Conservation (phyloP, 2,888 invertebrate species). For the Hypselothyrea guttata region DNA sequence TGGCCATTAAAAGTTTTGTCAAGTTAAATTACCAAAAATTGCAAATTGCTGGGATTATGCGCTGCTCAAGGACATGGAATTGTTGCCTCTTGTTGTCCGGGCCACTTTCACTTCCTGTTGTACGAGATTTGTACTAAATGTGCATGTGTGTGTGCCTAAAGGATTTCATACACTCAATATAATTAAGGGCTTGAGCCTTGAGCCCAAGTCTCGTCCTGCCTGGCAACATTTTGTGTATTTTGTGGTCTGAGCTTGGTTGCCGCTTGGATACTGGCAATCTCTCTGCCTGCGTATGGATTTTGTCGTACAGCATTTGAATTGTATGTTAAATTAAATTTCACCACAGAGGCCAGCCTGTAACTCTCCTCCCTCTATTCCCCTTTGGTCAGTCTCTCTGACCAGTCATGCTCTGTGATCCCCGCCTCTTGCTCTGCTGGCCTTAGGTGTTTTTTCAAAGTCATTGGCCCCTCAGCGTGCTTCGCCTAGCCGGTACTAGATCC, state of each 20-base stretch:
- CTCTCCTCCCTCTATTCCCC: not conserved
- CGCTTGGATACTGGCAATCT: constrained; percentile 25
- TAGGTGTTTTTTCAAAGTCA: constrained; percentile 42
- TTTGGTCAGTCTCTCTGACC: constrained; percentile 11
- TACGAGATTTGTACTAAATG: constrained; percentile 22
- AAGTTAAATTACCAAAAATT: constrained; percentile 81
- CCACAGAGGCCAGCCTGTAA: constrained; percentile 65
- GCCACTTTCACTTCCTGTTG: constrained; percentile 70
- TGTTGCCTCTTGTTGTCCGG: constrained; percentile 28
- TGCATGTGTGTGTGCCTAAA: constrained; percentile 72
- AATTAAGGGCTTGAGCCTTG: constrained; percentile 76
- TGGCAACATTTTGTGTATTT: constrained; percentile 68
- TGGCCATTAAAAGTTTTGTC: constrained; percentile 76
- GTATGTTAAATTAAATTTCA: constrained; percentile 77
- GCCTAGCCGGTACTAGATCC: constrained; percentile 1
- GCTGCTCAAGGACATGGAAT: constrained; percentile 60
- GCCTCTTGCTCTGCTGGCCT: constrained; percentile 1
- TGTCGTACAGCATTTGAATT: constrained; percentile 68
- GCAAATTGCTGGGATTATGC: constrained; percentile 80
- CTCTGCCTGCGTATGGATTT: constrained; percentile 27
- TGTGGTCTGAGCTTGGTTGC: constrained; percentile 60
- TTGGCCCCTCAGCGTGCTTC: constrained; percentile 21
- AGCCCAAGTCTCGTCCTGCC: constrained; percentile 43
- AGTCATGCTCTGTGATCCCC: constrained; percentile 2
- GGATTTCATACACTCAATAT: constrained; percentile 80